Percentiles rank a stretch among this genome's conserved stretches.
phyloP scores from a whole-genome alignment of 1,140 invertebrate species.

The Tetraneura akinire region DNA sequence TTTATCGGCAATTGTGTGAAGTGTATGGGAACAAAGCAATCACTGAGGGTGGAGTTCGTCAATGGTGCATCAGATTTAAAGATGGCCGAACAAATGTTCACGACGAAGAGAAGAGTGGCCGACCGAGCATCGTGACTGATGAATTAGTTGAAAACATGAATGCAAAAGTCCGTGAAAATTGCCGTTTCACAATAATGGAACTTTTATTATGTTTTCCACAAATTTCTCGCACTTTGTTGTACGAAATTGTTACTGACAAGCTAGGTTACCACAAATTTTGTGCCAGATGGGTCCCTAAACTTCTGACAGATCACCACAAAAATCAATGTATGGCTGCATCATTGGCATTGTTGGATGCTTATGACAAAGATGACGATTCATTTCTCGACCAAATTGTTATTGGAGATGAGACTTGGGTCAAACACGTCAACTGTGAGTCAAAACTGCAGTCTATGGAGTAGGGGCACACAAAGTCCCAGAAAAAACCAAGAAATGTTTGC shows the following conservation, averaged over 20 bases:
- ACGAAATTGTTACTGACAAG: background rate
- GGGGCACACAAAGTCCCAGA: background rate
- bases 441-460: slow-evolving; percentile 45
- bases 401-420: slow-evolving; percentile 55
- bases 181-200: background rate
- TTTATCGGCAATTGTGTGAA: background rate
- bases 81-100: slow-evolving; percentile 13
- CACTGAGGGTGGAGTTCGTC: background rate
- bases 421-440: slow-evolving; percentile 53
- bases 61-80: slow-evolving; percentile 14
- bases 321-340: background rate
- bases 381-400: slow-evolving; percentile 51
- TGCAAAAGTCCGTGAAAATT: background rate
- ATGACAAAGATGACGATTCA: background rate
- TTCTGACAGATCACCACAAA: background rate
- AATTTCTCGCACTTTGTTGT: background rate
- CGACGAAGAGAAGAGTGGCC: background rate
- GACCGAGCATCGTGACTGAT: slow-evolving; percentile 15
- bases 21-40: slow-evolving; percentile 21
- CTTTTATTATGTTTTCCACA: background rate
- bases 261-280: background rate
- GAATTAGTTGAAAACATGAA: background rate
- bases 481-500: slow-evolving; percentile 11
- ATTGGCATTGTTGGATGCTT: background rate
- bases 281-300: background rate